Evolutionary conservation across 2,888 invertebrate genomes (phyloP).

Genomic region (Pantelozetes paolii): DNA sequence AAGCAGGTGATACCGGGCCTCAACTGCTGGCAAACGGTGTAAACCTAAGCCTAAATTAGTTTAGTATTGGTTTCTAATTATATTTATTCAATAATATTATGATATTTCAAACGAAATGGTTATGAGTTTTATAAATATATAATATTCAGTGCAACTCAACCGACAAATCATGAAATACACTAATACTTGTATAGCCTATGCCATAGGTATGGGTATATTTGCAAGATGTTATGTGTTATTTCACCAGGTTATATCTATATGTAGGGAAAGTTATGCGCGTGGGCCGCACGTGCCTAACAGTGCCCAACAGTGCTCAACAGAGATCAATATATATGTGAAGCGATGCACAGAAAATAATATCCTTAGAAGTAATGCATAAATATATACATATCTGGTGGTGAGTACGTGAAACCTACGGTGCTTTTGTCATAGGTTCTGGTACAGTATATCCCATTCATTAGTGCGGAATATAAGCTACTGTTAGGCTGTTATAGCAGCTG

Average conservation of each 20-base stretch:
- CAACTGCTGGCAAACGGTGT: conserved; percentile 17
- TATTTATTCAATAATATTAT: conserved; percentile 32
- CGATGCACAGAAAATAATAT: neutral
- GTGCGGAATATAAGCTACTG: conserved; percentile 28
- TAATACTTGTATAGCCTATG: too few species aligned
- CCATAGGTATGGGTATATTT: too few species aligned
- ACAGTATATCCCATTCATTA: conserved; percentile 33
- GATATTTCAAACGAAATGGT: conserved; percentile 15
- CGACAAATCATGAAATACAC: too few species aligned
- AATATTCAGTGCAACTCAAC: too few species aligned
- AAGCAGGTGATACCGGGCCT: conserved; percentile 20
- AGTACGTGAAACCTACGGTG: conserved; percentile 23
- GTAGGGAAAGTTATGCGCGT: too few species aligned
- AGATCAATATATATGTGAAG: conserved; percentile 32
- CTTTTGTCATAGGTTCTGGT: conserved; percentile 24
- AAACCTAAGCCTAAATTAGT: neutral
- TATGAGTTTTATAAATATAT: too few species aligned
- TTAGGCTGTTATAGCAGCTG: conserved; percentile 30
- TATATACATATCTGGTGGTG: conserved; percentile 29
- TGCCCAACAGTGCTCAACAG: neutral
- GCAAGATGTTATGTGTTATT: too few species aligned
- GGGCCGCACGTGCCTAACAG: conserved; percentile 30
- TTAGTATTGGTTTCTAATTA: conserved; percentile 11
- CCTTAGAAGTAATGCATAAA: neutral
- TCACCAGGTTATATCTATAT: too few species aligned